phyloP scores from a whole-genome alignment of 2,113 vertebrate genomes.

The Chlorodrepanis virens region DNA sequence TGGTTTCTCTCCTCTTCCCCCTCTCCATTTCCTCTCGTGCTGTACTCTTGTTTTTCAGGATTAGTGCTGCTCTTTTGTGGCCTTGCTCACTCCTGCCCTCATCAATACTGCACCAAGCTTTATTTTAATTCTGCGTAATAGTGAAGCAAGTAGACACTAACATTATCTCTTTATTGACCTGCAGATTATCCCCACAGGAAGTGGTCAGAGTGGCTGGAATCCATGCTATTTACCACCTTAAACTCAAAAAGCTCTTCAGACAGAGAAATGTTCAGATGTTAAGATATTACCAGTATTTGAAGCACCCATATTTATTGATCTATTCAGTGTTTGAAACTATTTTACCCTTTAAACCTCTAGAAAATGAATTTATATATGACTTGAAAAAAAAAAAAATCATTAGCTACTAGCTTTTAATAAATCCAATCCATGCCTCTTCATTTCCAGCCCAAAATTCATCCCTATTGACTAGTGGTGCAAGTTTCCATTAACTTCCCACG shows the following conservation, averaged over 20 bases:
- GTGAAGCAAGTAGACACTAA: background rate
- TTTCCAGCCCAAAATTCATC: background rate
- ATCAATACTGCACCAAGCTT: background rate
- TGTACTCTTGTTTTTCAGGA: background rate
- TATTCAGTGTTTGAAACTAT: background rate
- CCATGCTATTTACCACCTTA: background rate
- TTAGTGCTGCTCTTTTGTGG: background rate
- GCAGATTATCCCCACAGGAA: background rate
- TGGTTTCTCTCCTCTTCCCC: background rate
- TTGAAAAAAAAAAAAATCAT: background rate
- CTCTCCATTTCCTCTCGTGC: background rate
- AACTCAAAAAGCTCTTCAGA: constrained; percentile 1
- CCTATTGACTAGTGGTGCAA: background rate
- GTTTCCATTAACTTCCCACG: background rate
- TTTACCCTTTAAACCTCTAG: constrained; percentile 15
- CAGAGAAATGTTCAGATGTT: background rate
- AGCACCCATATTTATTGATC: constrained; percentile 10
- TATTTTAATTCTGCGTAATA: background rate
- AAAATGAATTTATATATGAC: background rate
- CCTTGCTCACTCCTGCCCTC: background rate
- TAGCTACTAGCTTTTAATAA: background rate
- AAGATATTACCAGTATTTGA: constrained; percentile 33
- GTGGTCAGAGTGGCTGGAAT: background rate
- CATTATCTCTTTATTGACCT: background rate
- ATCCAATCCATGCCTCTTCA: background rate